Percentiles rank a stretch among this genome's conserved stretches.
Evolutionary conservation across 2,888 invertebrate species (phyloP).

Genomic region (Lasioglossum leucozonium): DNA sequence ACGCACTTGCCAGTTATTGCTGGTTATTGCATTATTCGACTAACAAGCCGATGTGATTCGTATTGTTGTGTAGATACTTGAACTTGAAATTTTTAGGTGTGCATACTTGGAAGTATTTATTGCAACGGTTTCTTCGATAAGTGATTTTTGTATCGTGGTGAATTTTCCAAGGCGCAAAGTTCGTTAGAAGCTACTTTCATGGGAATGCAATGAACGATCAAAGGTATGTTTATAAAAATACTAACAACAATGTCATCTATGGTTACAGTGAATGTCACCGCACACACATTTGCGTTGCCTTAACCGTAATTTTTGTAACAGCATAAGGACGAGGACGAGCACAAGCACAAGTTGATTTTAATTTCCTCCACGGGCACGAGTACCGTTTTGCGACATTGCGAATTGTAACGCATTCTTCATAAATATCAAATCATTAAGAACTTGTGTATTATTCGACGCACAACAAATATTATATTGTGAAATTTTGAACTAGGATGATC

Average conservation of each 20-base stretch:
- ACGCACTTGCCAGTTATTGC: neutral
- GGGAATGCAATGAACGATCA: slow-evolving; percentile 3
- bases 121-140: slow-evolving; percentile 1
- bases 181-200: neutral
- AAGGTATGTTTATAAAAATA: neutral
- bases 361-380: neutral
- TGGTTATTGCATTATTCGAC: neutral
- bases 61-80: slow-evolving; percentile 1
- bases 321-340: neutral
- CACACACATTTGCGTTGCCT: neutral
- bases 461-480: neutral
- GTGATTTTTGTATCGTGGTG: neutral
- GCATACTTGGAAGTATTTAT: neutral
- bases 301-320: slow-evolving; percentile 23
- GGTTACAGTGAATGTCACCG: slow-evolving; percentile 13
- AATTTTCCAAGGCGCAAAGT: neutral
- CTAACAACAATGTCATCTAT: neutral
- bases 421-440: neutral
- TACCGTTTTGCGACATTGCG: neutral
- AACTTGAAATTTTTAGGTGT: slow-evolving; percentile 15
- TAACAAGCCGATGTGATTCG: neutral
- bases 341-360: neutral
- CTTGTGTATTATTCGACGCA: neutral
- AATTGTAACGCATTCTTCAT: neutral
- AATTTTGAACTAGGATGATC: neutral